phyloP scores from a whole-genome alignment of 2,113 vertebrate species.

The Laticauda colubrina region DNA sequence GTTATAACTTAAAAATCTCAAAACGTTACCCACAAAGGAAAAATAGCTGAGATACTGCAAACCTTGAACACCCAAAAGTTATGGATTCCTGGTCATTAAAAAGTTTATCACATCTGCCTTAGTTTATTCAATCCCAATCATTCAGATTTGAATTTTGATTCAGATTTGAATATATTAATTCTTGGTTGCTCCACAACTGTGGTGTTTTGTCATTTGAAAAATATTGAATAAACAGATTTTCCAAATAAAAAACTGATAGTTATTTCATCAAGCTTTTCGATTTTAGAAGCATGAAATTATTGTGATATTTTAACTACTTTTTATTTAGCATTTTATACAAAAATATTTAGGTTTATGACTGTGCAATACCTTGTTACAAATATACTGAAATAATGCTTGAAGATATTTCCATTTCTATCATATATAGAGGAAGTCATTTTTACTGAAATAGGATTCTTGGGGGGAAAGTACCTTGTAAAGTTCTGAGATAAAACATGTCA shows the following conservation, averaged over 20 bases:
- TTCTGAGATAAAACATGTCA: background rate
- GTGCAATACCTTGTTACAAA: background rate
- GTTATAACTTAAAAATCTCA: background rate
- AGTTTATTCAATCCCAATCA: background rate
- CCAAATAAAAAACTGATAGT: background rate
- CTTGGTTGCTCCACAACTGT: background rate
- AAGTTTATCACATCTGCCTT: background rate
- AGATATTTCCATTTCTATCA: background rate
- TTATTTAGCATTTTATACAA: background rate
- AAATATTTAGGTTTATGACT: background rate
- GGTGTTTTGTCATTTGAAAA: background rate
- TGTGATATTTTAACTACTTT: background rate
- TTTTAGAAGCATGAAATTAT: background rate
- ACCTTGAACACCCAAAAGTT: background rate
- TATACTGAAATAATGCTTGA: background rate
- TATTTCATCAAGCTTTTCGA: background rate
- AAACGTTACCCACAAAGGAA: background rate
- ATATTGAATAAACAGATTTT: background rate
- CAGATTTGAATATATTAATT: too few relatives aligned
- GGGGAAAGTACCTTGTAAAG: background rate
- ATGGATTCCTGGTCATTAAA: background rate
- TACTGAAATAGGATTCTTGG: background rate
- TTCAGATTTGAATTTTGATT: background rate
- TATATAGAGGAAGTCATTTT: background rate
- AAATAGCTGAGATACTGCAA: background rate